A percentile compares a stretch with the other conserved stretches of the same genome.
These are phyloP conservation scores for Alviniconcha marisindica DNA, from an alignment of 1,140 invertebrate species.

Conservation along the genomic window DNA sequence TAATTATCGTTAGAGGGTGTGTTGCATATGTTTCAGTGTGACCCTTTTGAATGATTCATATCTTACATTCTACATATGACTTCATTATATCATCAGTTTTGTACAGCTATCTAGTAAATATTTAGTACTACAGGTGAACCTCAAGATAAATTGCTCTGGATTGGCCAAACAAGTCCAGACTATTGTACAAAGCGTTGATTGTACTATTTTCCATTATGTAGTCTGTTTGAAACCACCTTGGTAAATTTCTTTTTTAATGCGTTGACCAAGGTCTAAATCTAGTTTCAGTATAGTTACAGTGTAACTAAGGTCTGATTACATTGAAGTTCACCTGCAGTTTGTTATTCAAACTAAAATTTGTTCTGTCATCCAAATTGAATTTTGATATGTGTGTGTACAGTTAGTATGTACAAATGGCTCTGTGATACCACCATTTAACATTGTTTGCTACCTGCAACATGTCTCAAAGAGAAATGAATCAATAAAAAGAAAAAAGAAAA, in stretches of 20 bases:
- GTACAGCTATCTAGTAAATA: background rate
- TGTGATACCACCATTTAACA: constrained; percentile 17
- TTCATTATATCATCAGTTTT: background rate
- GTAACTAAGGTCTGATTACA: background rate
- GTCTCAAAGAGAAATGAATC: background rate
- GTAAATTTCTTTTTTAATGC: too few species aligned
- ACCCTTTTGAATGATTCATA: background rate
- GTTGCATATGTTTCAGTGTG: too few species aligned
- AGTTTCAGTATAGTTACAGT: too few species aligned
- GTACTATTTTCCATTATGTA: background rate
- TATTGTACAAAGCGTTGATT: too few species aligned
- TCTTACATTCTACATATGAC: background rate
- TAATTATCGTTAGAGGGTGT: too few species aligned
- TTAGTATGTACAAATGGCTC: background rate
- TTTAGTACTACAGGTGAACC: too few species aligned
- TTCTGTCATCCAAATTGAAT: background rate
- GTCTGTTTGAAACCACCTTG: too few species aligned
- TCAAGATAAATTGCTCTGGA: too few species aligned
- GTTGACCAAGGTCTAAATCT: too few species aligned
- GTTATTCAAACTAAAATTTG: background rate
- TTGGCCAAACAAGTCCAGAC: too few species aligned
- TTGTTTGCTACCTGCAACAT: background rate
- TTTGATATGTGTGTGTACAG: constrained; percentile 7
- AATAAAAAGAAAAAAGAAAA: background rate
- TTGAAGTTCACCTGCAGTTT: background rate